phyloP scores from a whole-genome alignment of 2,797 vertebrate genomes.

The Anas georgica region DNA sequence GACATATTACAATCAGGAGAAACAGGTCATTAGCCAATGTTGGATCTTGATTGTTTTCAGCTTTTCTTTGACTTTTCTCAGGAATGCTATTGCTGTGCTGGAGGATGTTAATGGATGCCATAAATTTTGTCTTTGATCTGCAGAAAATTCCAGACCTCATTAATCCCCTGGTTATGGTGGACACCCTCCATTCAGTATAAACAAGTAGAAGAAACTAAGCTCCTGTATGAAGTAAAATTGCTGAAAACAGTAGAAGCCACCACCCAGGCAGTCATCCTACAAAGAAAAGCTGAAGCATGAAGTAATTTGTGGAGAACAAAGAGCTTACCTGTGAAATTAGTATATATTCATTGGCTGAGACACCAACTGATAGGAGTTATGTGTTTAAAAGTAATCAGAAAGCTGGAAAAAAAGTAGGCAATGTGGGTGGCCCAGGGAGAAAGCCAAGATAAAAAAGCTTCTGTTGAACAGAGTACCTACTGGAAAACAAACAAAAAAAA shows the following conservation, averaged over 20 bases:
- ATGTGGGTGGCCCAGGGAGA: conserved; percentile 22
- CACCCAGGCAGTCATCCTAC: conserved; percentile 5
- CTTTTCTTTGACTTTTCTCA: conserved; percentile 31
- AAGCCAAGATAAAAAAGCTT: conserved; percentile 6
- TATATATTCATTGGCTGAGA: neutral
- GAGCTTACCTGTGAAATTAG: conserved; percentile 13
- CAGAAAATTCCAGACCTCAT: conserved; percentile 27
- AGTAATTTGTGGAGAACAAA: conserved; percentile 47
- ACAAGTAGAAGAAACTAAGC: conserved; percentile 33
- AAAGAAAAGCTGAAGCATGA: conserved; percentile 24
- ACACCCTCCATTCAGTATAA: neutral
- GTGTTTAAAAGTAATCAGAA: conserved; percentile 40
- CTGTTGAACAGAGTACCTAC: neutral
- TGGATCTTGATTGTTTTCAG: neutral
- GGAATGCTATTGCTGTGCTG: conserved; percentile 1
- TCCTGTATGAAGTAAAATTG: neutral
- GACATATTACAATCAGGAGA: neutral
- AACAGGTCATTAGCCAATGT: neutral
- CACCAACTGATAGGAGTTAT: neutral
- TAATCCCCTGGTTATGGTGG: conserved; percentile 5
- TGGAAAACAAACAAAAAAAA: neutral
- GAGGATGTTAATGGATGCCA: conserved; percentile 15
- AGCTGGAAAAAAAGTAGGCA: neutral
- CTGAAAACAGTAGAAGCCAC: conserved; percentile 10
- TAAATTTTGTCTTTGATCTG: conserved; percentile 60